Percentiles rank a stretch among this genome's conserved stretches.
These are phyloP conservation scores for Cosmia trapezina DNA, from an alignment of 2,888 invertebrate genomes.

Conservation along the genomic window DNA sequence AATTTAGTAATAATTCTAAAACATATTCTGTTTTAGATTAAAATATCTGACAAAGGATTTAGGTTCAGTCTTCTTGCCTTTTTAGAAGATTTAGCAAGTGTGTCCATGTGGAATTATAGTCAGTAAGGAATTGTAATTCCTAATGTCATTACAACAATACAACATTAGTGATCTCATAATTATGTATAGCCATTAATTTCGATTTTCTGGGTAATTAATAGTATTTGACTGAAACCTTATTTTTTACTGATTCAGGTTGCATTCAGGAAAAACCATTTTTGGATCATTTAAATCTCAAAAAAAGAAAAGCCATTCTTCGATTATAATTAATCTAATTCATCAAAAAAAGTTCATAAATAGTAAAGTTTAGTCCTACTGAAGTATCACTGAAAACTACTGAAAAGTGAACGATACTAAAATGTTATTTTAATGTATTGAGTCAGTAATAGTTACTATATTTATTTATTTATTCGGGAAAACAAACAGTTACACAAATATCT, in stretches of 20 bases:
- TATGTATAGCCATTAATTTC: not conserved
- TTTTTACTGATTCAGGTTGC: no score
- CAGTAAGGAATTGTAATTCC: not conserved
- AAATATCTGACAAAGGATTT: not conserved
- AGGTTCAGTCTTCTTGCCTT: not conserved
- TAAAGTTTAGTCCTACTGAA: not conserved
- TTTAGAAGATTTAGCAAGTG: not conserved
- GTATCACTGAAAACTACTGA: not conserved
- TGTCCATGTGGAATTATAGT: not conserved
- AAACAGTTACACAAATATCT: no score
- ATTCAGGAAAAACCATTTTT: not conserved
- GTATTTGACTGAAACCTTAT: not conserved
- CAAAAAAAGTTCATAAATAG: not conserved
- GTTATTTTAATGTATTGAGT: slow-evolving; percentile 1
- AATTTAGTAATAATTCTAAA: no score
- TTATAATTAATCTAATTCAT: not conserved
- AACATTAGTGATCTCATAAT: not conserved
- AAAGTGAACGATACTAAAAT: not conserved
- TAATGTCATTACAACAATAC: not conserved
- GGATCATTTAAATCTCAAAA: not conserved
- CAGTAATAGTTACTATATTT: no score
- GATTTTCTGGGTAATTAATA: no score
- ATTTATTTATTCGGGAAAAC: no score
- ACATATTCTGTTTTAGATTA: no score
- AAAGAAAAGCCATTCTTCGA: no score